Evolutionary conservation across 30 jellyfish, hydroid and myxozoan species (phyloP), one percentile per base, ranked within the genome.

Genomic region (Turritopsis dohrnii): DNA sequence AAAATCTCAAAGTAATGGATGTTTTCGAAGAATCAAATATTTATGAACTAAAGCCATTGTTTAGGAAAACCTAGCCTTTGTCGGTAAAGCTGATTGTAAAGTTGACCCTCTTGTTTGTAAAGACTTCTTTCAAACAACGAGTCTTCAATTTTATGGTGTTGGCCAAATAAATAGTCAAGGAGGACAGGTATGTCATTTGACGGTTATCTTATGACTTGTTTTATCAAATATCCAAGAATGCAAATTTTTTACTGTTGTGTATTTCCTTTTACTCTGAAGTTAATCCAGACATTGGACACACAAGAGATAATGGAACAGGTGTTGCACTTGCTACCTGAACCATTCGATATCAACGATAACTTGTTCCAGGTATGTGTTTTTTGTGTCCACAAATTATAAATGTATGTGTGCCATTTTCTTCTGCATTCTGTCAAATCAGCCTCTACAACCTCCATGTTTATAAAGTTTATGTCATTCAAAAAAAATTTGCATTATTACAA

Each of bases 21-120:
- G 4, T 21, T 4, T 23, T 74, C 13, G 22, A 8, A 8, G 52
- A 29, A 29, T 76, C 5, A 41, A 3, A 3, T 41, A 3, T 3
- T 41, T 3, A 41, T 41, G 60, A 41, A 41, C 60, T 41, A 3
- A 5, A 5, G 5, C 60, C 60, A 3, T 13, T 41, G 54, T 19
- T 52, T 60, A 92, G 97, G 97, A 92, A 72, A 88, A 92, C 74
- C 92, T 92, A 5, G 97, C 84, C 28, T 74, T 29, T 22, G 97
- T 92, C 23, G 89, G 95, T 9, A 82, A 76, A 66, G 95, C 79
- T 0, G 88, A 92, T 69, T 92, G 97, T 83, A 65, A 82, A 1
- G 71, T 52, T 23, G 89, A 92, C 28, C 75, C 75, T 20, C 66
- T 73, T 21, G 53, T 87, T 19, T 92, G 97, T 89, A 79, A 66